A percentile compares a stretch with the other conserved stretches of the same genome.
phyloP scores from a whole-genome alignment of 2,113 vertebrate genomes.

The Chionomys nivalis region DNA sequence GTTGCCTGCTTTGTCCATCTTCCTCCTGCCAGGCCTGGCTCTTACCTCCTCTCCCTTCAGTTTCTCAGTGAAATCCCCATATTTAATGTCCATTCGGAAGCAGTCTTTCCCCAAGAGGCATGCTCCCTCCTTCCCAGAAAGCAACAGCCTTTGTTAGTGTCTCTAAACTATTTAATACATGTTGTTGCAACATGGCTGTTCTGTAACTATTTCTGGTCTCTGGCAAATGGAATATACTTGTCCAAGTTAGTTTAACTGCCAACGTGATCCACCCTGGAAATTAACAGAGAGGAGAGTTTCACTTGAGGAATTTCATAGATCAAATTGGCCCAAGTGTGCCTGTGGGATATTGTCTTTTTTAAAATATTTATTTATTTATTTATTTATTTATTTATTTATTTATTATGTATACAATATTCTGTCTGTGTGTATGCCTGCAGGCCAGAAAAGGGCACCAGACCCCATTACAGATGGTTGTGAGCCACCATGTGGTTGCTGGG shows the following conservation, averaged over 20 bases:
- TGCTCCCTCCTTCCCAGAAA: neutral
- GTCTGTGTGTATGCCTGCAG: too few species aligned
- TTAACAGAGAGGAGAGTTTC: neutral
- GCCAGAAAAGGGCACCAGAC: too few species aligned
- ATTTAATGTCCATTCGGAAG: neutral
- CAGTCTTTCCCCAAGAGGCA: neutral
- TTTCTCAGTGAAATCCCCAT: neutral
- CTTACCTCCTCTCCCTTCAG: neutral
- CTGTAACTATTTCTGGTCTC: neutral
- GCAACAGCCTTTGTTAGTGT: neutral
- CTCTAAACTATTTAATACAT: neutral
- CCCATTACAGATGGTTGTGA: too few species aligned
- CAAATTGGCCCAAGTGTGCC: neutral
- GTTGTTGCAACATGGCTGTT: neutral
- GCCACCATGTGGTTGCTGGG: too few species aligned
- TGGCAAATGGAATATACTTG: neutral
- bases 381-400: too few species aligned
- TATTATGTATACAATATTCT: too few species aligned
- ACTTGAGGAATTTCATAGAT: too few species aligned
- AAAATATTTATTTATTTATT: too few species aligned
- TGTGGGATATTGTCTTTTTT: neutral
- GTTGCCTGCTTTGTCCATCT: neutral
- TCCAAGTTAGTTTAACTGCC: neutral
- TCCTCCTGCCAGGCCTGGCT: neutral
- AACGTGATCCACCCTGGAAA: neutral